Base-by-base conservation (phyloP, 2,113 vertebrate genomes). In the Neomonachus schauinslandi region DNA sequence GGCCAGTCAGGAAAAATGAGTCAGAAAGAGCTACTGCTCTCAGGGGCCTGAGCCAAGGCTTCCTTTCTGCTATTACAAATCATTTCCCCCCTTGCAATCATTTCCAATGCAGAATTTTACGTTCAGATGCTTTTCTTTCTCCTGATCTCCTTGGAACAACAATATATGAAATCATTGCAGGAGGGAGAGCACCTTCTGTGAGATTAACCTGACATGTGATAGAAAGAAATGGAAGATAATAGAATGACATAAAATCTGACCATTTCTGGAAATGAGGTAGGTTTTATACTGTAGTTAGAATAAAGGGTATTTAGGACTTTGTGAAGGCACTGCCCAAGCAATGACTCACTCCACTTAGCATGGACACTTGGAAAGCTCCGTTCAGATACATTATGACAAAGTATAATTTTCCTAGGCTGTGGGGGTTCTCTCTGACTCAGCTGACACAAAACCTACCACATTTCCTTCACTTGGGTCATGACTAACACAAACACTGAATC, bases 211-310 rank as follows among this genome's bases (percentile, higher is more conserved):
- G 79, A 97, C 53, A 16, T 96, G 84, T 98, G 98, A 55, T 92
- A 97, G 65, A 97, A 94, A 95, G 91, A 90, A 97, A 98, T 96
- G 76, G 59, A 77, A 69, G 26, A 55, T 97, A 98, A 98, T 91
- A 94, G 83, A 88, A 96, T 91, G 67, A 80, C 91, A 97, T 67
- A 98, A 96, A 97, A 96, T 74, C 76, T 81, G 90, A 95, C 72
- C 95, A 90, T 97, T 94, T 92, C 91, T 93, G 85, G 87, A 98
- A 98, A 98, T 96, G 96, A 98, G 98, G 92, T 96, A 98, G 92
- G 71, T 55, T 98, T 97, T 98, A 26, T 85, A 90, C 67, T 85
- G 89, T 86, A 89, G 72, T 63, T 76, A 86, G 46, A 4, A 33
- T 46, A 88, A 57, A 77, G 74, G 63, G 33, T 65, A 67, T 87